Percentiles rank a stretch among this genome's conserved stretches.
Evolutionary conservation across 1,140 invertebrate species (phyloP).

Genomic region (Hyposmocoma kahamanoa): DNA sequence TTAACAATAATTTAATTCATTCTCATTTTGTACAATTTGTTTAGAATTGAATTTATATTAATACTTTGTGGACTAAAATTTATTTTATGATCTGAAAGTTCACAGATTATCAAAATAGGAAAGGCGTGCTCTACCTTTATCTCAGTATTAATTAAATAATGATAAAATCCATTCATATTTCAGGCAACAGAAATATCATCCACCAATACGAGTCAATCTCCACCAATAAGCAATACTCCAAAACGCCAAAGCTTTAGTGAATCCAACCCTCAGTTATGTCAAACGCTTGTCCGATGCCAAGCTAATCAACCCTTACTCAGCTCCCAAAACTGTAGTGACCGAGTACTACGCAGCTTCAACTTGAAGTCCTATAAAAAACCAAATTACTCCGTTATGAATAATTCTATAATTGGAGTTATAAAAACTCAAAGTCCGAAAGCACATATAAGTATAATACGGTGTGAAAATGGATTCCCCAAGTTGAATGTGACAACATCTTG

Average conservation of each 20-base stretch:
- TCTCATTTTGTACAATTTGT: too few species aligned
- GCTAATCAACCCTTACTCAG: background rate
- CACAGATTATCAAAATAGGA: too few species aligned
- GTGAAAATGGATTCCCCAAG: constrained; percentile 10
- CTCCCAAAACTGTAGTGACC: background rate
- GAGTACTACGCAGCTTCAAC: constrained; percentile 36
- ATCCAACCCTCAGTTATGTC: constrained; percentile 14
- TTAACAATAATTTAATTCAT: too few species aligned
- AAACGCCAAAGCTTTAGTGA: constrained; percentile 19
- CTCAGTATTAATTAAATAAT: too few species aligned
- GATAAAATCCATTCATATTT: too few species aligned
- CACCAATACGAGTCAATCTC: constrained; percentile 23
- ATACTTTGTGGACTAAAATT: too few species aligned
- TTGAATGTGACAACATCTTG: constrained; percentile 20
- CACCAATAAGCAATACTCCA: constrained; percentile 32
- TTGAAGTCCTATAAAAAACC: constrained; percentile 14
- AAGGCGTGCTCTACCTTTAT: too few species aligned
- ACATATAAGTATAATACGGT: constrained; percentile 17
- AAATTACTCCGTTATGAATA: background rate
- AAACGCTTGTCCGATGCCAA: constrained; percentile 9
- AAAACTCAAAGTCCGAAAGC: constrained; percentile 14
- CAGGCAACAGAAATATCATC: constrained; percentile 28
- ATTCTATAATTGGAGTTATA: constrained; percentile 7
- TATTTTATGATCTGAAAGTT: too few species aligned
- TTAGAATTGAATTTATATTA: too few species aligned